phyloP scores from a whole-genome alignment of 2,113 vertebrate genomes.

The Chaetura pelagica region DNA sequence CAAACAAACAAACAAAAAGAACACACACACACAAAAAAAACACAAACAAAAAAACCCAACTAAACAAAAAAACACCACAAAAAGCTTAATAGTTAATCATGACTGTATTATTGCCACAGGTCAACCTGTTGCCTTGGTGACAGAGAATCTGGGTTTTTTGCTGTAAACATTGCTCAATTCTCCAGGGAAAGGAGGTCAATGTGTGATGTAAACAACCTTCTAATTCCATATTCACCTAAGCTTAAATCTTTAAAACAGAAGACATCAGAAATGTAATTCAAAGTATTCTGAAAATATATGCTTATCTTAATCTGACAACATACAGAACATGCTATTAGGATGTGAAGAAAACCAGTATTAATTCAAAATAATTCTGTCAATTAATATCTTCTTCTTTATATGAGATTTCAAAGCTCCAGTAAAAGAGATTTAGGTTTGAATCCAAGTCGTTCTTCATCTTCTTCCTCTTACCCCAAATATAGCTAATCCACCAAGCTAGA shows the following conservation, averaged over 20 bases:
- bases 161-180: fast-evolving
- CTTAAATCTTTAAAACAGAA: not conserved
- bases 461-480: not conserved
- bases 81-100: not conserved
- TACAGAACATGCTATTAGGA: not conserved
- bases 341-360: not conserved
- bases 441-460: not conserved
- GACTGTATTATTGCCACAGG: not conserved
- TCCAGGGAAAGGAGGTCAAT: not conserved
- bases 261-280: not conserved
- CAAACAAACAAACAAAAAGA: too few species aligned
- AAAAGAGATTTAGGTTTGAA: not conserved
- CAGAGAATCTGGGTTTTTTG: not conserved
- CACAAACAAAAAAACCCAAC: too few species aligned
- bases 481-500: slow-evolving; percentile 12
- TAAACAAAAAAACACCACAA: too few species aligned
- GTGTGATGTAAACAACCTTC: not conserved
- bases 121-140: slow-evolving; percentile 9
- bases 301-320: not conserved
- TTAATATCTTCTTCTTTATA: not conserved
- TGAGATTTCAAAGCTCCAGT: not conserved
- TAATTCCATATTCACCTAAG: not conserved
- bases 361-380: not conserved
- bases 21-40: too few species aligned
- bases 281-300: not conserved